A percentile compares a stretch with the other conserved stretches of the same genome.
These are phyloP conservation scores for Pandemis cinnamomeana DNA, from an alignment of 2,888 invertebrate genomes.

Conservation along the genomic window DNA sequence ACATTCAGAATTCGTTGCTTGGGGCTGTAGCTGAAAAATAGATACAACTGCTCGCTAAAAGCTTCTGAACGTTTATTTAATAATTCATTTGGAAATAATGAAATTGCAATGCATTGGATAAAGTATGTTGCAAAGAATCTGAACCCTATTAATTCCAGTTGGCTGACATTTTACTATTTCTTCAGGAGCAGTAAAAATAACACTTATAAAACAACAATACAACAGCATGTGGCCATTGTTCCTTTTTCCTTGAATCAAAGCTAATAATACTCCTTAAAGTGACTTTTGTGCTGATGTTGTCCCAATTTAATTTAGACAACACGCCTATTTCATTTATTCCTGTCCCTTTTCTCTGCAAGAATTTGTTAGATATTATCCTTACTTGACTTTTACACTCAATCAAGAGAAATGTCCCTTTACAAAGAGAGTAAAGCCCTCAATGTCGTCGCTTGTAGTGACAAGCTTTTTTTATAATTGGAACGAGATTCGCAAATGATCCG, in stretches of 20 bases:
- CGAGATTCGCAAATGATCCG: slow-evolving; percentile 81
- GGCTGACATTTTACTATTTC: slow-evolving; percentile 1
- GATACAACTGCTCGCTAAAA: too few relatives aligned
- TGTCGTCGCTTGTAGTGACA: slow-evolving; percentile 71
- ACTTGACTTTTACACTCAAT: slow-evolving; percentile 61
- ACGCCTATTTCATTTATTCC: slow-evolving; percentile 3
- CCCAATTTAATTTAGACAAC: slow-evolving; percentile 15
- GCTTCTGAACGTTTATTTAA: neutral
- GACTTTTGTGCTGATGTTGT: slow-evolving; percentile 4
- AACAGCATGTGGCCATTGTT: slow-evolving; percentile 4
- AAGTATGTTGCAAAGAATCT: neutral
- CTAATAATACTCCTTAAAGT: neutral
- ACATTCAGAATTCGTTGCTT: neutral
- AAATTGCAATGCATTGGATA: slow-evolving; percentile 7
- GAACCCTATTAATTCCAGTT: slow-evolving; percentile 9
- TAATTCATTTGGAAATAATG: neutral
- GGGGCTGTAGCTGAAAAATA: neutral
- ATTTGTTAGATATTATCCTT: slow-evolving; percentile 42
- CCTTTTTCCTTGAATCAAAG: slow-evolving; percentile 7
- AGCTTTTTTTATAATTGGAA: slow-evolving; percentile 78
- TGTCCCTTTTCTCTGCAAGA: slow-evolving; percentile 7
- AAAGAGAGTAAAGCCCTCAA: slow-evolving; percentile 57
- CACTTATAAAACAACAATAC: slow-evolving; percentile 4
- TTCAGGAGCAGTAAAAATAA: neutral
- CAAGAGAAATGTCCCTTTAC: slow-evolving; percentile 58